phyloP scores from a whole-genome alignment of 2,888 invertebrate species.

The Zootermopsis nevadensis region DNA sequence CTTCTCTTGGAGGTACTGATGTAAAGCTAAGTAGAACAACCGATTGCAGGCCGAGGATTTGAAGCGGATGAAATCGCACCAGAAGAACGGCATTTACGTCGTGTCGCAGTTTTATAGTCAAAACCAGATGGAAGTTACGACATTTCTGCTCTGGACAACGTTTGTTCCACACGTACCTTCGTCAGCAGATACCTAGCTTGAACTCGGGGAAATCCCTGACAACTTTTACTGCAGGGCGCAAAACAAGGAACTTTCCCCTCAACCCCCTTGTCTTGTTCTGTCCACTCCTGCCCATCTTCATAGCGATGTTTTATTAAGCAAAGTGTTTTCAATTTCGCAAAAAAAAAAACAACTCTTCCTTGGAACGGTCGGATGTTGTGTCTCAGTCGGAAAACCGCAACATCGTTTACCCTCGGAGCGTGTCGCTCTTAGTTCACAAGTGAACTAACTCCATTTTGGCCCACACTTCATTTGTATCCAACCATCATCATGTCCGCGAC shows the following conservation, averaged over 20 bases:
- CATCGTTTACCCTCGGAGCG: constrained; percentile 18
- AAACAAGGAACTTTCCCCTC: not conserved
- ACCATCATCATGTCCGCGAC: no score
- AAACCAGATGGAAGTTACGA: no score
- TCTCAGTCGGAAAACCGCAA: constrained; percentile 6
- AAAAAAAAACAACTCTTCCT: constrained; percentile 37
- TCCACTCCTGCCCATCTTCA: constrained; percentile 45
- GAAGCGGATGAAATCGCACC: no score
- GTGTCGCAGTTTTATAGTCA: no score
- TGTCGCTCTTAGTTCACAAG: not conserved
- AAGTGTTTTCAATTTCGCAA: constrained; percentile 58
- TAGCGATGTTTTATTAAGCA: constrained; percentile 59
- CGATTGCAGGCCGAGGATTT: no score
- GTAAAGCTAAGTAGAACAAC: no score
- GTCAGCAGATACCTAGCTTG: not conserved
- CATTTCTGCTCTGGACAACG: not conserved
- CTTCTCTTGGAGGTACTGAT: no score
- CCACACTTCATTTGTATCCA: no score
- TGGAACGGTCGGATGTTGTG: not conserved
- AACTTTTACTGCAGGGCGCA: constrained; percentile 8
- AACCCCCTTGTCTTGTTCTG: not conserved
- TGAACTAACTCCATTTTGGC: not conserved
- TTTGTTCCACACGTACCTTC: not conserved
- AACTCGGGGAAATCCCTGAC: not conserved
- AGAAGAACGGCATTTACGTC: no score